Base-by-base conservation (phyloP, 1,140 invertebrate genomes). In the Dolichoris vasculosae region DNA sequence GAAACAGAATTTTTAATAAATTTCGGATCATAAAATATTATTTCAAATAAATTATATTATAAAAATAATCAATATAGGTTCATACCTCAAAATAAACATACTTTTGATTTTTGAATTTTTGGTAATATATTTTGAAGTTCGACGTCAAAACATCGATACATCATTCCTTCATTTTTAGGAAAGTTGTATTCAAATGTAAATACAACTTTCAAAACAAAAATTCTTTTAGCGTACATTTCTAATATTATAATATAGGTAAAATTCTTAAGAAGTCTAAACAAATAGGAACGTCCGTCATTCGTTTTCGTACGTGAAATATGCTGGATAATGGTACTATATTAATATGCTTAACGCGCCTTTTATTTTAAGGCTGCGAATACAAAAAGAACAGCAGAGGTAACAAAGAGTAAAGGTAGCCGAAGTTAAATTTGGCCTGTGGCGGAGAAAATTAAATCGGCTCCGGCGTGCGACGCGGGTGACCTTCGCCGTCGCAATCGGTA, bases 401-500 rank as follows among this genome's bases (percentile, higher is more conserved):
- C 77, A 79, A 64, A 63, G 38, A 23, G 30, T 13, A 51, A 55
- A 77, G n/a, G 35, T 17, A 35, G 13, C 8, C 17, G 77, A 8
- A 51, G 79, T 67, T 82, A 82, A 69, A 71, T 82, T 75, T 40
- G 32, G 67, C 26, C 17, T n/a, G 63, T 43, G 64, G 55, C 35
- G 55, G 30, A 26, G 38, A 76, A 73, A 83, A 83, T 83, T 76
- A 76, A 83, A 83, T 83, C 71, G 81, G 81, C 46, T 82, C 67
- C 80, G 80, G 67, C 67, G 67, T 26, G 38, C 38, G 69, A 43
- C 69, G 69, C 30, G 11, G 69, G 69, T 20, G 67, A 69, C 35
- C 67, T 69, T 38, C 35, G 40, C 26, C 4, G 17, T 38, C 67
- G 9, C 26, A 2, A 9, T 7, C 26, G 38, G 26, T 2, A 6